phyloP scores from a whole-genome alignment of 2,888 invertebrate species.

The Rotaria macrura region DNA sequence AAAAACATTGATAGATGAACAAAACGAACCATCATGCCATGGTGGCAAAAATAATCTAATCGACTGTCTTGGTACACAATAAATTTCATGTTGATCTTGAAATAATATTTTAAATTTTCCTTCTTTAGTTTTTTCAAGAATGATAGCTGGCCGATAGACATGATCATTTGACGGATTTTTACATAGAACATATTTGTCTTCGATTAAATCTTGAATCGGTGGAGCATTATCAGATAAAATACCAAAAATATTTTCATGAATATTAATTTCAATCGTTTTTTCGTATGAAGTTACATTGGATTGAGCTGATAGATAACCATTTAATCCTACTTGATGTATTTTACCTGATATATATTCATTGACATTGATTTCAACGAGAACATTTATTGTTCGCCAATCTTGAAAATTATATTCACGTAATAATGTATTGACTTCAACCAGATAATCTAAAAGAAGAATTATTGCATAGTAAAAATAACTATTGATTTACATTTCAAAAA shows the following conservation, averaged over 20 bases:
- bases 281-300: not conserved
- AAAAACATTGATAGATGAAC: too few species aligned
- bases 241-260: not conserved
- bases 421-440: not conserved
- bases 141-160: not conserved
- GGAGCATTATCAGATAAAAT: not conserved
- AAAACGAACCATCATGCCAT: not conserved
- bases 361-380: not conserved
- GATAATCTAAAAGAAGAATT: not conserved
- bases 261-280: not conserved
- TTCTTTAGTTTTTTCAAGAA: not conserved
- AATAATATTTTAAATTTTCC: not conserved
- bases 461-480: too few species aligned
- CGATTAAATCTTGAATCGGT: not conserved
- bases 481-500: too few species aligned
- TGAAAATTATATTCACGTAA: not conserved
- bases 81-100: not conserved
- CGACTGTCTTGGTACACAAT: not conserved
- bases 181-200: not conserved
- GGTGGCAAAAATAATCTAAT: constrained; percentile 7
- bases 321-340: not conserved
- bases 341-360: not conserved
- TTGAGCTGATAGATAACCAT: not conserved
- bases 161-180: not conserved
- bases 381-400: not conserved